Evolutionary conservation across 1,140 invertebrate genomes (phyloP).

Genomic region (Laupala kohalensis): DNA sequence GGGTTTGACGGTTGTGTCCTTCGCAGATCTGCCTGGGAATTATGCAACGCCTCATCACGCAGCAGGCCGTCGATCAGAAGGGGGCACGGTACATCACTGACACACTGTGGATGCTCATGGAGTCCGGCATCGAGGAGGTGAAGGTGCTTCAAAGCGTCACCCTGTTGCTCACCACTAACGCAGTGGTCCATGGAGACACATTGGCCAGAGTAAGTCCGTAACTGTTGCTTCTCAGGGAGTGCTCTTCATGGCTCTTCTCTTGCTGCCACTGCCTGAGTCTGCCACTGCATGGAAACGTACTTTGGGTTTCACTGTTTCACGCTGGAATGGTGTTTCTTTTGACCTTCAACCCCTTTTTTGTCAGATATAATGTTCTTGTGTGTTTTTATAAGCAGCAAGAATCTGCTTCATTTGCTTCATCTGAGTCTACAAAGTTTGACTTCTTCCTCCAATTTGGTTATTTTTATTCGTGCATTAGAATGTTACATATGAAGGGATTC

Average conservation of each 20-base stretch:
- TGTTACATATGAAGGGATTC: neutral
- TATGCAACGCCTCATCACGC: slow-evolving; percentile 73
- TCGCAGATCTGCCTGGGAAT: slow-evolving; percentile 75
- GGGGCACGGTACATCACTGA: slow-evolving; percentile 85
- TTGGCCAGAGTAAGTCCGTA: slow-evolving; percentile 75
- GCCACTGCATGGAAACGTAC: too few relatives aligned
- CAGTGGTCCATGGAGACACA: slow-evolving; percentile 83
- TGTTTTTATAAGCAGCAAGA: too few relatives aligned
- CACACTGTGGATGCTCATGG: slow-evolving; percentile 86
- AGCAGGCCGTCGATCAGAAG: slow-evolving; percentile 72
- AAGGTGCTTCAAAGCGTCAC: slow-evolving; percentile 94
- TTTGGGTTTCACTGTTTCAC: neutral
- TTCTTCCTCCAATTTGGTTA: too few relatives aligned
- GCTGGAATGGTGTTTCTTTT: too few relatives aligned
- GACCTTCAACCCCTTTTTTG: too few relatives aligned
- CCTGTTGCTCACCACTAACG: slow-evolving; percentile 82
- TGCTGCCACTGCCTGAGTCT: too few relatives aligned
- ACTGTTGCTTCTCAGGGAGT: too few relatives aligned
- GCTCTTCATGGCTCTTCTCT: too few relatives aligned
- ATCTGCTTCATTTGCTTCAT: too few relatives aligned
- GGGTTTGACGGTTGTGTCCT: neutral
- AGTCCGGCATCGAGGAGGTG: slow-evolving; percentile 83
- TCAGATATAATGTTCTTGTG: too few relatives aligned
- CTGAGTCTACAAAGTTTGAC: too few relatives aligned
- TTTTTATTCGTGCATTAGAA: too few relatives aligned